Percentiles rank a stretch among this genome's conserved stretches.
These are phyloP conservation scores for Leptoclinus maculatus DNA, from an alignment of 2,797 vertebrate species.

Conservation along the genomic window DNA sequence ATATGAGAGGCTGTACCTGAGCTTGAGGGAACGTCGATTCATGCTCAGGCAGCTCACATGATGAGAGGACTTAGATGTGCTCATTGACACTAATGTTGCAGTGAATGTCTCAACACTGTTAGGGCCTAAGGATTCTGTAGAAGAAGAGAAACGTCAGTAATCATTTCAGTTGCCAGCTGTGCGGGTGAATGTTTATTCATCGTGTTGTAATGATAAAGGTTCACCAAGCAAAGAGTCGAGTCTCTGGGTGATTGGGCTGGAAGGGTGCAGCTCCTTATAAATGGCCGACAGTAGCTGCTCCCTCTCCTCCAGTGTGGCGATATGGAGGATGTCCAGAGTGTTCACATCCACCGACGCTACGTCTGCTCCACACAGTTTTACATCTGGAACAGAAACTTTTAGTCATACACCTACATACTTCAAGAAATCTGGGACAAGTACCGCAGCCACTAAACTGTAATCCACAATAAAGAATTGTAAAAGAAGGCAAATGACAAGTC, in stretches of 20 bases:
- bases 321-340: conserved; percentile 78
- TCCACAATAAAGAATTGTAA: background rate
- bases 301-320: conserved; percentile 76
- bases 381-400: conserved; percentile 69
- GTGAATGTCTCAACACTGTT: conserved; percentile 69
- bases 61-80: conserved; percentile 70
- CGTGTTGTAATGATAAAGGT: background rate
- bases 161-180: background rate
- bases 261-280: conserved; percentile 82
- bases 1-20: conserved; percentile 58
- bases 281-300: conserved; percentile 83
- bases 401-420: conserved; percentile 3
- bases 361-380: conserved; percentile 80
- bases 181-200: background rate
- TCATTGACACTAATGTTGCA: conserved; percentile 68
- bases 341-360: conserved; percentile 78
- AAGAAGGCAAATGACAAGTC: background rate
- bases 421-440: background rate
- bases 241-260: conserved; percentile 68
- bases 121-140: conserved; percentile 58
- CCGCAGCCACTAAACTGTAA: background rate
- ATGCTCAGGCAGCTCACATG: conserved; percentile 68
- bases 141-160: background rate
- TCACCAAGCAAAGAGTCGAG: conserved; percentile 79
- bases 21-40: conserved; percentile 70